Base-by-base conservation (phyloP, 1,140 invertebrate genomes). In the Drosophila sucinea region DNA sequence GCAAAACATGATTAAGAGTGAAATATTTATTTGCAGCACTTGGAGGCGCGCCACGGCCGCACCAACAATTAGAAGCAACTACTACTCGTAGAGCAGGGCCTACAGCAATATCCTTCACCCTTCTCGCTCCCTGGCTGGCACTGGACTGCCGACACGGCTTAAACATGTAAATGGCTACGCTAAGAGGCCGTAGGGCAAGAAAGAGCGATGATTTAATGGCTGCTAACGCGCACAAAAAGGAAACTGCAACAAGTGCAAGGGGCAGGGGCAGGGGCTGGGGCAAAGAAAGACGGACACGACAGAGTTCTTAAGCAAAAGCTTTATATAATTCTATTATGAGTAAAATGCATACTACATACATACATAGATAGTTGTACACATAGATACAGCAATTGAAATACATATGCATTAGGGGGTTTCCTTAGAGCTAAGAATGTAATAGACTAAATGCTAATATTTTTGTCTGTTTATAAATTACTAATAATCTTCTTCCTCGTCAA, bases 11-110 rank as follows among this genome's bases (percentile, higher is more conserved):
- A 86, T 87, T 83, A 89, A 89, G 80, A 80, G 79, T 87, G 77
- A 87, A 87, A 87, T 89, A 87, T 87, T 83, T 89, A 87, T 89
- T 89, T 89, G 77, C 84, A 86, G 69, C 82, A 86, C 79, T 86
- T 81, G 71, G 71, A 81, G 82, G 79, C 82, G 79, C 78, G 83
- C 79, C 72, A 82, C 83, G 79, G 73, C 75, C 79, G 69, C 72
- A 62, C 72, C 76, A 79, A 86, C 83, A 87, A 87, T 87, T 83
- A 87, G 80, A 79, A 58, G 61, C 72, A 64, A 77, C 17, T 17
- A 77, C 83, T 87, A 67, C 68, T 5, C 81, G 61, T 69, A 75
- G 44, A 51, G 56, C 44, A 47, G 44, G 60, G 44, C 17, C 17
- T 23, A 55, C 54, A 60, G 60, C 35, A 47, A 41, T 8, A 29